Evolutionary conservation across 2,888 invertebrate genomes (phyloP).

Genomic region (Tetheella fluctuosa): DNA sequence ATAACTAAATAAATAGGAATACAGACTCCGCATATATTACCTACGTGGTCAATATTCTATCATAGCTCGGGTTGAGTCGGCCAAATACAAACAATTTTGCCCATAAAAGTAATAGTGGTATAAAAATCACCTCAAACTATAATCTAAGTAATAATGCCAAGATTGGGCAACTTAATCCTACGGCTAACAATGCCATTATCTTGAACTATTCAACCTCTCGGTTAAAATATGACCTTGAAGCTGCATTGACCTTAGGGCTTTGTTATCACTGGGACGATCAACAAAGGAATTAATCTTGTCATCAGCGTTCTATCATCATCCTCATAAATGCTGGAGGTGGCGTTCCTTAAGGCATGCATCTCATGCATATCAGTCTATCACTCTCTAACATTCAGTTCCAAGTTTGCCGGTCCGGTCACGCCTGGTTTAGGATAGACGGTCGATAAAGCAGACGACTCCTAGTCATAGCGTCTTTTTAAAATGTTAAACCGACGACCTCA

Average conservation of each 20-base stretch:
- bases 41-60: neutral
- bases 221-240: neutral
- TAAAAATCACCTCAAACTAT: neutral
- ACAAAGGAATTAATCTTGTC: neutral
- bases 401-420: no score
- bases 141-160: neutral
- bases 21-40: no score
- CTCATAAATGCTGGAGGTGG: no score
- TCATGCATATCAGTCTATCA: no score
- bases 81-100: neutral
- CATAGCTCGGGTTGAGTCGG: neutral
- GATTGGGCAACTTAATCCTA: conserved; percentile 1
- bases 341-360: no score
- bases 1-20: no score
- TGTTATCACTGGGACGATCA: neutral
- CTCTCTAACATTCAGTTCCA: no score
- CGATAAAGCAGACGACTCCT: no score
- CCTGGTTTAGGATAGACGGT: no score
- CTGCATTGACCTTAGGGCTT: neutral
- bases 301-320: neutral
- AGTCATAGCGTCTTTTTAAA: no score
- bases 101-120: neutral
- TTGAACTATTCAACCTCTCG: conserved; percentile 5
- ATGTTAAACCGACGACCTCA: no score
- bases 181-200: neutral